These are phyloP conservation scores for Drosophila cardini DNA, from an alignment of 1,140 invertebrate species.

Conservation along the genomic window DNA sequence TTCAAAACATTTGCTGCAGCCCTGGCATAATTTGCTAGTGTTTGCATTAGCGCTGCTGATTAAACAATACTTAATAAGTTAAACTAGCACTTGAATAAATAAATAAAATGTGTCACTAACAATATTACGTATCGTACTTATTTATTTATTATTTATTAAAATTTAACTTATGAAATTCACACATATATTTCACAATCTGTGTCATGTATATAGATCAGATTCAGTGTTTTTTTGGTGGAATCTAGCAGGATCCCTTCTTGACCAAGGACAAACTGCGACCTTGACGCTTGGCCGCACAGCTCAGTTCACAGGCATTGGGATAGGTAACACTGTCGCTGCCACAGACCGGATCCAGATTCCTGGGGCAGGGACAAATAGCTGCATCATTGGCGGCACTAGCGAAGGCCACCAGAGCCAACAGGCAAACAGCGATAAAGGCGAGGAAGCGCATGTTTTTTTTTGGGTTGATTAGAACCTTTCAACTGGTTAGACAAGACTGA, in stretches of 20 bases:
- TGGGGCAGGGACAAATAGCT: conserved; percentile 54
- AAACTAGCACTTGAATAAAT: conserved; percentile 4
- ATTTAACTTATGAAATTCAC: neutral
- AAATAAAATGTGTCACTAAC: neutral
- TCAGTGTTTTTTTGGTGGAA: neutral
- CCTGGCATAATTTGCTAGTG: conserved; percentile 7
- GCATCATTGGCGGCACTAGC: neutral
- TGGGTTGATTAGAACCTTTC: conserved; percentile 33
- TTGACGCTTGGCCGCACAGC: conserved; percentile 43
- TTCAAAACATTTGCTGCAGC: neutral
- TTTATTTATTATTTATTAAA: conserved; percentile 15
- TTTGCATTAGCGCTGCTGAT: conserved; percentile 9
- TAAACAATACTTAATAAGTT: conserved; percentile 3
- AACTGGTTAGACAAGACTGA: conserved; percentile 52
- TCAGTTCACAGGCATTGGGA: conserved; percentile 62
- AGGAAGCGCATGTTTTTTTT: conserved; percentile 59
- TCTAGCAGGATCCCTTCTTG: conserved; percentile 53
- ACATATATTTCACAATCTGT: neutral
- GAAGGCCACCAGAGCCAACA: conserved; percentile 48
- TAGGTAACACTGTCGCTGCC: conserved; percentile 64
- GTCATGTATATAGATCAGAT: neutral
- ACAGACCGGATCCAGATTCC: conserved; percentile 61
- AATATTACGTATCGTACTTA: neutral
- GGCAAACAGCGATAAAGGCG: conserved; percentile 45
- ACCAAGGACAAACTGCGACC: conserved; percentile 43